phyloP scores from a whole-genome alignment of 2,888 invertebrate species.

The Theodoxus fluviatilis region DNA sequence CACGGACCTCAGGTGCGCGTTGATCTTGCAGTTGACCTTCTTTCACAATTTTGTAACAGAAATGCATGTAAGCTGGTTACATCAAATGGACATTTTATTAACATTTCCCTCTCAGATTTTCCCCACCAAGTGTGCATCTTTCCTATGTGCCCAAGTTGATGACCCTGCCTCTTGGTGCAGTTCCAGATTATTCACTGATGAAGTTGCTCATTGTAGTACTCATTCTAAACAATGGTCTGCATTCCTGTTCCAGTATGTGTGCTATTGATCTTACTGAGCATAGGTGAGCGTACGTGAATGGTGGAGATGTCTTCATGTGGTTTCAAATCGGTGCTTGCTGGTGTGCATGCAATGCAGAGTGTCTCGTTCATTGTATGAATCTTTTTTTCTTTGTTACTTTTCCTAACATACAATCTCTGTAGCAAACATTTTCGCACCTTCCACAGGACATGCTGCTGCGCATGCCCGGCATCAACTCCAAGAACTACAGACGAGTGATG shows the following conservation, averaged over 20 bases:
- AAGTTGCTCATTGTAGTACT: background rate
- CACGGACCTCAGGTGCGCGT: conserved; percentile 72
- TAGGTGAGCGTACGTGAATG: background rate
- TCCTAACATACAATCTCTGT: too few species aligned
- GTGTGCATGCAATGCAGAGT: too few species aligned
- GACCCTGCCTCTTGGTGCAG: background rate
- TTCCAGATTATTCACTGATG: background rate
- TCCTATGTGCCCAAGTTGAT: background rate
- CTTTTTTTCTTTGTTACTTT: too few species aligned
- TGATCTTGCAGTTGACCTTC: too few species aligned
- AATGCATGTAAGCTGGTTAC: too few species aligned
- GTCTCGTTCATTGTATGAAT: background rate
- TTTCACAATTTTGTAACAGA: too few species aligned
- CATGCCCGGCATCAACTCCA: conserved; percentile 86
- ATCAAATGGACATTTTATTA: too few species aligned
- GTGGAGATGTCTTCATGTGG: too few species aligned
- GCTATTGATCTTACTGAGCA: background rate
- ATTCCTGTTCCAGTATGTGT: too few species aligned
- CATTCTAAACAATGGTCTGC: too few species aligned
- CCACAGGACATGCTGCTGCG: conserved; percentile 78
- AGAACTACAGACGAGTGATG: conserved; percentile 81
- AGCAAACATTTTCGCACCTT: background rate
- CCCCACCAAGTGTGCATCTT: background rate
- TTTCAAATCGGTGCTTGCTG: too few species aligned
- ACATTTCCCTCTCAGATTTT: too few species aligned